Percentiles rank a stretch among this genome's conserved stretches.
Evolutionary conservation across 2,113 vertebrate species (phyloP).

Genomic region (Ceyx melanurus): DNA sequence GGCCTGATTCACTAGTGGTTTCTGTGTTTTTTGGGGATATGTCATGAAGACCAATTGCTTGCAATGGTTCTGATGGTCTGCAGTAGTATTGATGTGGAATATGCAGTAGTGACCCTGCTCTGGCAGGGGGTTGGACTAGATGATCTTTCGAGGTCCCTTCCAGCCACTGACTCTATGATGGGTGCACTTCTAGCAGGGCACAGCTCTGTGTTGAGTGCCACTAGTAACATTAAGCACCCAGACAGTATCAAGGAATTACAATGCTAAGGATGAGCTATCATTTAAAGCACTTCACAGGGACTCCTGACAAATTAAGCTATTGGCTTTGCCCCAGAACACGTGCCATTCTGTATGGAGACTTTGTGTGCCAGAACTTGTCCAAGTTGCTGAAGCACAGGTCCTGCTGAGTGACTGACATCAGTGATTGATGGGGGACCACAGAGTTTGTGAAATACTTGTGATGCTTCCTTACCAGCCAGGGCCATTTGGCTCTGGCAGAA

Average conservation of each 20-base stretch:
- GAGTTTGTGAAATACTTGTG: not conserved
- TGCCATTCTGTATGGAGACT: not conserved
- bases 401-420: not conserved
- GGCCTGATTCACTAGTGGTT: not conserved
- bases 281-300: not conserved
- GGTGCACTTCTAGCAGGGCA: not conserved
- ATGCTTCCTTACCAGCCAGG: not conserved
- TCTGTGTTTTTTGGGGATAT: not conserved
- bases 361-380: not conserved
- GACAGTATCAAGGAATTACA: not conserved
- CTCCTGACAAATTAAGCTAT: not conserved
- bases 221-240: not conserved
- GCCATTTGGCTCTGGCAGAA: not conserved
- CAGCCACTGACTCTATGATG: too few species aligned
- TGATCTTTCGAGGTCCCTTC: too few species aligned
- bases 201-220: accelerated
- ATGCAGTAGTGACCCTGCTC: too few species aligned
- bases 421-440: not conserved
- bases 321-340: accelerated
- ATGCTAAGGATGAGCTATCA: not conserved
- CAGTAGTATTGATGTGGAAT: not conserved
- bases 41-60: not conserved
- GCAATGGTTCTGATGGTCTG: not conserved
- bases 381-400: not conserved
- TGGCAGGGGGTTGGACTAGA: too few species aligned